Evolutionary conservation across 2,113 vertebrate genomes (phyloP).

Genomic region (Uria lomvia): DNA sequence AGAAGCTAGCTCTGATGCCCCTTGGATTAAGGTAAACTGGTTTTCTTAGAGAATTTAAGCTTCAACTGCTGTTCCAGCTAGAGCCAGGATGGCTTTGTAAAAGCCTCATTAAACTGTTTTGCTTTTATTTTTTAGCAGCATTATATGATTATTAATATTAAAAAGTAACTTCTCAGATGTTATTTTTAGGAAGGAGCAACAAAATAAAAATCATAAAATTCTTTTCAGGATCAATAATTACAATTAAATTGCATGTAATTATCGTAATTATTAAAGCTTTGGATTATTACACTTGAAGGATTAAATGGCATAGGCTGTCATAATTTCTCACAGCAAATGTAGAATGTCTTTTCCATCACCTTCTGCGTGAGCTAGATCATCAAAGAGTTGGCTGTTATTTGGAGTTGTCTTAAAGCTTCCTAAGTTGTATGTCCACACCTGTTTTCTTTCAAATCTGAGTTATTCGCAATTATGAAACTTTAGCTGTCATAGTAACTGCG

Average conservation of each 20-base stretch:
- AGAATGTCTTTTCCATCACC: neutral
- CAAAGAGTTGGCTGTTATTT: neutral
- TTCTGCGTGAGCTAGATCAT: neutral
- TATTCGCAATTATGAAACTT: neutral
- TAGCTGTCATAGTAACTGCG: neutral
- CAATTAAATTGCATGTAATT: neutral
- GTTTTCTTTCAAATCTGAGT: constrained; percentile 17
- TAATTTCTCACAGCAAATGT: neutral
- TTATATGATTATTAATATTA: neutral
- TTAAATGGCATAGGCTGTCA: neutral
- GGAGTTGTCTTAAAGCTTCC: neutral
- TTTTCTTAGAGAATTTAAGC: neutral
- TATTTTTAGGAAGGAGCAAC: neutral
- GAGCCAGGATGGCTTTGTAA: neutral
- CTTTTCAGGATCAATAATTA: neutral
- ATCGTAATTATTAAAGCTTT: neutral
- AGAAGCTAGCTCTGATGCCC: neutral
- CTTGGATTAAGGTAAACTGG: neutral
- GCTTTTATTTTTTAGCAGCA: neutral
- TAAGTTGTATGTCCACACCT: neutral
- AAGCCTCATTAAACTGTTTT: neutral
- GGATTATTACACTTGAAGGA: neutral
- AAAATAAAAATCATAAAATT: neutral
- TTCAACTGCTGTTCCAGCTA: neutral
- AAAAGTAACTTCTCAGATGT: neutral